Percentiles rank a stretch among this genome's conserved stretches.
Conservation (phyloP, 2,797 vertebrate species). For the Lepidocolaptes lacrymiger region DNA sequence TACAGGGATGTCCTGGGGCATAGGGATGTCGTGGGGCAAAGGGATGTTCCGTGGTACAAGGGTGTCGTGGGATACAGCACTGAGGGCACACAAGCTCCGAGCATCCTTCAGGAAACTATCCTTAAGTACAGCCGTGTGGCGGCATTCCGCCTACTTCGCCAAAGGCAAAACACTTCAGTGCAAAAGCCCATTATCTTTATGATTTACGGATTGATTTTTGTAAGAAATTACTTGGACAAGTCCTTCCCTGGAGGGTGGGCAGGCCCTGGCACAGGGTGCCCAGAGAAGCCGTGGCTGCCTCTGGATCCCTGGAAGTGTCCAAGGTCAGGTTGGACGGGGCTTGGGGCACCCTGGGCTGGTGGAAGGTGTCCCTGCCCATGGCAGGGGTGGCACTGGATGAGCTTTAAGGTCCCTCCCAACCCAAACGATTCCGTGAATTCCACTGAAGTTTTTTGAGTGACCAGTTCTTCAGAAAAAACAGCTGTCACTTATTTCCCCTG, state of each 20-base stretch:
- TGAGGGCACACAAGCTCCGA: rapidly evolving
- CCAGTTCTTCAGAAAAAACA: neutral
- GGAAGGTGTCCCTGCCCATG: neutral
- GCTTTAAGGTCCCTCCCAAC: neutral
- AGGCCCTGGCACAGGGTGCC: neutral
- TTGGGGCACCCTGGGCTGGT: too few species aligned
- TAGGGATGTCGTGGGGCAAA: rapidly evolving
- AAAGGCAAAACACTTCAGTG: neutral
- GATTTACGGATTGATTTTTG: rapidly evolving
- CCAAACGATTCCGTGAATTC: neutral
- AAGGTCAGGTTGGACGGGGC: neutral
- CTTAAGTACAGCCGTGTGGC: rapidly evolving
- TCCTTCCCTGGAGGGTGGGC: rapidly evolving
- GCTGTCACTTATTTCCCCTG: neutral
- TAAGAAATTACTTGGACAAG: neutral
- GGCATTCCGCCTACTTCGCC: neutral
- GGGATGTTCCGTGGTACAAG: too few species aligned
- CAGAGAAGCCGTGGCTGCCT: neutral
- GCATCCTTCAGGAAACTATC: rapidly evolving
- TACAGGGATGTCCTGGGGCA: rapidly evolving
- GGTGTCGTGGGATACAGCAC: rapidly evolving
- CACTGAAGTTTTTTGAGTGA: neutral
- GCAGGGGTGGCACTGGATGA: rapidly evolving
- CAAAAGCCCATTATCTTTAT: rapidly evolving
- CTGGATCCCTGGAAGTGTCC: neutral